These are phyloP conservation scores for Sinelater perroti DNA, from an alignment of 2,888 invertebrate species.

Conservation along the genomic window DNA sequence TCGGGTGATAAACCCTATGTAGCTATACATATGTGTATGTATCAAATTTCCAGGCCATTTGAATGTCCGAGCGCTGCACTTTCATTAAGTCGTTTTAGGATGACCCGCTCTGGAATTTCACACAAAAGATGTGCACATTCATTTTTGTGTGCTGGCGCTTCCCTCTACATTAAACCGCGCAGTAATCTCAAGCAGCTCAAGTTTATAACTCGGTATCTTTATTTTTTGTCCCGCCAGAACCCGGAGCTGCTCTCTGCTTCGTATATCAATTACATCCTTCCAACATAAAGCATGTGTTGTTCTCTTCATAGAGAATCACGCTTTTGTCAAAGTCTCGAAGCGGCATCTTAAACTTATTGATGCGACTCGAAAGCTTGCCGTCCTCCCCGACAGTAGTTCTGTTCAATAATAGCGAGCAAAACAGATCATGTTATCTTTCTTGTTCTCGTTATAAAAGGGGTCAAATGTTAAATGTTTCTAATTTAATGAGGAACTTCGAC, in stretches of 20 bases:
- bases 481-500: constrained; percentile 11
- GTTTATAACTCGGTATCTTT: too few relatives aligned
- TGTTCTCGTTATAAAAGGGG: constrained; percentile 21
- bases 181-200: too few relatives aligned
- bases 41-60: constrained; percentile 23
- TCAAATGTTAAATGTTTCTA: constrained; percentile 31
- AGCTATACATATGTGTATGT: constrained; percentile 15
- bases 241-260: constrained; percentile 23
- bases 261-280: constrained; percentile 41
- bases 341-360: too few relatives aligned
- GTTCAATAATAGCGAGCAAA: too few relatives aligned
- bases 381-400: too few relatives aligned
- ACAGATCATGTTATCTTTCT: constrained; percentile 2
- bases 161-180: too few relatives aligned
- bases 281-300: constrained; percentile 41
- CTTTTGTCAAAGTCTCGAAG: constrained; percentile 9
- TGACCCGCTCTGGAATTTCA: neutral
- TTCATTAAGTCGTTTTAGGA: neutral
- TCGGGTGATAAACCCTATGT: constrained; percentile 2
- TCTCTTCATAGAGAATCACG: constrained; percentile 25
- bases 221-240: too few relatives aligned
- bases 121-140: neutral
- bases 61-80: neutral
- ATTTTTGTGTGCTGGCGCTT: constrained; percentile 4
- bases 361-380: too few relatives aligned